Base-by-base conservation (phyloP, 2,888 invertebrate species). In the Agriotes lineatus region DNA sequence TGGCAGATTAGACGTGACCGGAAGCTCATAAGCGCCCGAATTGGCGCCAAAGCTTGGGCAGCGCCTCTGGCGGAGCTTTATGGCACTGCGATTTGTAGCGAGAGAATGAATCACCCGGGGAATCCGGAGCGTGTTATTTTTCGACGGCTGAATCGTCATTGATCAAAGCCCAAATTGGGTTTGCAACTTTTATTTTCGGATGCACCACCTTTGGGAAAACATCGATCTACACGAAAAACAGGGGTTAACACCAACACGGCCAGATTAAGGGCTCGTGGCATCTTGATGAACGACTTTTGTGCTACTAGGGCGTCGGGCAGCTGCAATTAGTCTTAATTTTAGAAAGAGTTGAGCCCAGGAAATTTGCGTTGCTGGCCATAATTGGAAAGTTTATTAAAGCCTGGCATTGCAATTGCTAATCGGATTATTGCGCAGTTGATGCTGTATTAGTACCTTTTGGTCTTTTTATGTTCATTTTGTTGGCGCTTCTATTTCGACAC, bases 41-140 rank as follows among this genome's bases (percentile, higher is more conserved):
- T 9, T 48, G 20, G 22, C 25, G 22, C 22, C 48, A 48, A 48
- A 48, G 48, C 48, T 48, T 48, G 10, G 4, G 6, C 10, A 48
- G 22, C 18, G 48, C 48, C 48, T n/a, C 22, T 14, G 48, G 48
- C 22, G 48, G 4, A 25, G 48, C 48, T 48, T 48, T 48, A 48
- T 48, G 22, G 48, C 22, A 25, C 22, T 6, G 48, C 22, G 22
- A 48, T 48, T 48, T 48, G 22, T 48, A 48, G 44, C 18, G 42
- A 42, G 48, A 48, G 25, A 19, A 48, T 48, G 12, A 25, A 48
- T 22, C 22, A 48, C 22, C 48, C 12, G 4, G 48, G 48, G 48
- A 48, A 48, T 48, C n/a, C 19, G 20, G 45, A 48, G 22, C 22
- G 20, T 48, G 22, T 48, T 48, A 48, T 48, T 48, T 48, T 48